Evolutionary conservation across 2,797 vertebrate species (phyloP), one percentile per base, ranked within the genome.

Genomic region (Lindbergichthys nudifrons): DNA sequence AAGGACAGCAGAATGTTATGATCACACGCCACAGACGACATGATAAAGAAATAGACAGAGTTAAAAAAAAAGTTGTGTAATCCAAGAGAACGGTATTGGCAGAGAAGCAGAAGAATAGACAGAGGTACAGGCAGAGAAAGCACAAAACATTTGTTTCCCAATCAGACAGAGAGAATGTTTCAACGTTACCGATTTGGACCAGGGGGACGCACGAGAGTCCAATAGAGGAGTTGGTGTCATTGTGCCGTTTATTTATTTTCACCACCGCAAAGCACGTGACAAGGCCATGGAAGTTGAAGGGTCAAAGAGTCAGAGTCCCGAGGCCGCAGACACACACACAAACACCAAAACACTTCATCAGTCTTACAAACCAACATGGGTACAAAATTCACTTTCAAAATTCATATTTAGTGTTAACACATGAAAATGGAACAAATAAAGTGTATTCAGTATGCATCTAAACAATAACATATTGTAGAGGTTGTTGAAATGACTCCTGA

Each of bases 341-440:
- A 89, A 91, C 78, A 96, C 95, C 92, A 91, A 95, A 96, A 98
- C 93, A 96, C 94, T 96, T 97, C 91, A 97, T 99, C 98, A 99
- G 97, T 96, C 96, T 97, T 98, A 96, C 97, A 96, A 95, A 93
- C 82, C 67, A 75, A 56, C 9, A 16, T 57, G 19, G 5, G n/a
- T 3, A 46, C n/a, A 36, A 10, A 41, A 13, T 10, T 43, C 4
- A 26, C 26, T 26, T 26, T 5, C 26, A 26, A 26, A 26, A 26
- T 26, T 26, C 26, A 26, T 26, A 36, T 36, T 36, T 36, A 9
- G 32, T 36, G 32, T 36, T 36, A 6, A 36, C 32, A 36, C 6
- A 8, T 36, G 6, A 36, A 36, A 36, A 36, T 36, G 32, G 8
- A 36, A 5, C 32, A 26, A 4, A 26, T 26, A 26, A 26, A 26